Evolutionary conservation across 2,888 invertebrate species (phyloP), one percentile per base, ranked within the genome.

Genomic region (Arctia plantaginis): DNA sequence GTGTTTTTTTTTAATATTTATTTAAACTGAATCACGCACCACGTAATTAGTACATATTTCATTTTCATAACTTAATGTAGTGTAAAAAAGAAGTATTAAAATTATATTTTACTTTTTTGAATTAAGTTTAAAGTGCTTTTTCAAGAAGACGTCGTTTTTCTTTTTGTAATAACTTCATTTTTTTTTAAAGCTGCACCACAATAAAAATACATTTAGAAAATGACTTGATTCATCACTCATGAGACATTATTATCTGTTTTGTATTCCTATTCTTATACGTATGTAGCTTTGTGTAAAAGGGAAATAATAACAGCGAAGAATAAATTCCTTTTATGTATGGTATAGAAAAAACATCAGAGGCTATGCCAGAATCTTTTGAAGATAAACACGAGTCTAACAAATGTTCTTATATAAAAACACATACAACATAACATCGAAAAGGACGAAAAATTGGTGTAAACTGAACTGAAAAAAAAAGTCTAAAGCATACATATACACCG

Each of bases 311-410:
- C 47, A 68, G 13, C 47, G 68, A 35, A 44, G 44, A 72, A 65
- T 33, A 33, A 20, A n/a, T 59, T 18, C 47, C 44, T 55, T 35
- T 66, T 47, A 65, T 72, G 27, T 66, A 20, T 62, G 27, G 23
- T n/a, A n/a, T n/a, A 33, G 44, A 15, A 67, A 59, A 51, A 20
- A 30, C 33, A 20, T 30, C 20, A 39, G 39, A 51, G 23, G 27
- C 23, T 47, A 35, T 30, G 51, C 27, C 66, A 18, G 51, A 41
- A 67, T 72, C 55, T 66, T 72, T 72, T 72, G 62, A 67, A 62
- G 44, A 44, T 44, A 72, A 72, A 20, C 33, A 66, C 51, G 30
- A 68, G 47, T 67, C 72, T 30, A 18, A 20, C 47, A 44, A 55
- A 59, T 68, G 27, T 62, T 27, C 27, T 23, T 59, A 15, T 41